These are phyloP conservation scores for Corydoras maculifer DNA, from an alignment of 2,113 vertebrate genomes.

Conservation along the genomic window DNA sequence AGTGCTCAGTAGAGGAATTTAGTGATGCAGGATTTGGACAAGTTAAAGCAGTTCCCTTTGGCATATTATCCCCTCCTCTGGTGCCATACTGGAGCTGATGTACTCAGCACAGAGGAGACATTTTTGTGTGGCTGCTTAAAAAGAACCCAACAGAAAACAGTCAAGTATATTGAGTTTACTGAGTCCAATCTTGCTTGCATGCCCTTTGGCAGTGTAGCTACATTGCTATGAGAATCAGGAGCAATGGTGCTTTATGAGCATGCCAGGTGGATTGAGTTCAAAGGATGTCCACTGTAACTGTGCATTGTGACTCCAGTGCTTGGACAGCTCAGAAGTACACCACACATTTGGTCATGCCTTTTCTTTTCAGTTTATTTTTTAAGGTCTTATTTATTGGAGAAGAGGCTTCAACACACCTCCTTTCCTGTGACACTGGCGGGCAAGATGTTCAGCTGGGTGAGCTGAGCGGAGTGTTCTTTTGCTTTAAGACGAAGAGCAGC, in stretches of 20 bases:
- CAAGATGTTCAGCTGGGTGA: constrained; percentile 96
- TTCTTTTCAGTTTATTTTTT: constrained; percentile 21
- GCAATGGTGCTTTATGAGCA: constrained; percentile 12
- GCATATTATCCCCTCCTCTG: constrained; percentile 76
- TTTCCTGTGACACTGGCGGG: constrained; percentile 85
- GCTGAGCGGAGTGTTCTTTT: constrained; percentile 94
- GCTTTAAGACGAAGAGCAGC: constrained; percentile 92
- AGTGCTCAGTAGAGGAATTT: constrained; percentile 10
- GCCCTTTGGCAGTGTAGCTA: constrained; percentile 23
- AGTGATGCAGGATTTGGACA: constrained; percentile 65
- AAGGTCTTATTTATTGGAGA: constrained; percentile 44
- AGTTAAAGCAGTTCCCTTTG: constrained; percentile 75
- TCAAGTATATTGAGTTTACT: constrained; percentile 5
- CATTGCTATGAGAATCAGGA: constrained; percentile 18
- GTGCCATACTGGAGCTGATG: constrained; percentile 31
- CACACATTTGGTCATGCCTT: constrained; percentile 80
- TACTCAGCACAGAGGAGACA: constrained; percentile 10
- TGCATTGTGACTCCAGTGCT: constrained; percentile 35
- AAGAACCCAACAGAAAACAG: neutral
- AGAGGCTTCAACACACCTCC: constrained; percentile 86
- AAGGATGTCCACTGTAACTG: constrained; percentile 26
- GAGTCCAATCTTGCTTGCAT: constrained; percentile 20
- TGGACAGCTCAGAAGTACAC: constrained; percentile 53
- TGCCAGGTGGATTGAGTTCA: neutral
- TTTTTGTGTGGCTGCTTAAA: constrained; percentile 2